Percentiles rank a stretch among this genome's conserved stretches.
Conservation (phyloP, 1,140 invertebrate species). For the Pachypeltis micranthus region DNA sequence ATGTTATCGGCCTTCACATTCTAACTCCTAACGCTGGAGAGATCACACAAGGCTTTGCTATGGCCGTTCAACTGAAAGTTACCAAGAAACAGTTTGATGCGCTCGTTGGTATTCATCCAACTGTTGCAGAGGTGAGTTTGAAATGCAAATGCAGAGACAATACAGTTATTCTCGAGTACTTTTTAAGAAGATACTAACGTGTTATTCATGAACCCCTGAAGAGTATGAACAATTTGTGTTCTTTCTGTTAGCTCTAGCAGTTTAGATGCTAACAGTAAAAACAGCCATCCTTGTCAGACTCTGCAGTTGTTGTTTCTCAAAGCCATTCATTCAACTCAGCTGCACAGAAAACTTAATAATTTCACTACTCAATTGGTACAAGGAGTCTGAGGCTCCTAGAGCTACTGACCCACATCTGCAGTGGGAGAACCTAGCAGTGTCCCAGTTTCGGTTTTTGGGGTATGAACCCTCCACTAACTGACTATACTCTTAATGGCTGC, state of each 20-base stretch:
- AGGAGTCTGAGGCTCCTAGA: too few species aligned
- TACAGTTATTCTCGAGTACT: neutral
- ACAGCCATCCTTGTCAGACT: too few species aligned
- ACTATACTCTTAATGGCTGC: too few species aligned
- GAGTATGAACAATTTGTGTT: neutral
- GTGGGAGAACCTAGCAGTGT: too few species aligned
- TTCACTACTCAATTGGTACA: too few species aligned
- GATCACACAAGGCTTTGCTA: conserved; percentile 53
- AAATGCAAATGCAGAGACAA: conserved; percentile 2
- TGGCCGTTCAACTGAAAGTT: conserved; percentile 45
- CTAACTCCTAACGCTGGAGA: conserved; percentile 56
- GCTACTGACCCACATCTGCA: too few species aligned
- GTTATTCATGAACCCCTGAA: neutral
- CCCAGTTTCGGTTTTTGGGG: too few species aligned
- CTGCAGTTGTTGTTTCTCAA: too few species aligned
- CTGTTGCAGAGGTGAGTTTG: conserved; percentile 43
- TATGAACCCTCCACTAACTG: too few species aligned
- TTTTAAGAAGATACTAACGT: too few species aligned
- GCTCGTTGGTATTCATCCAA: conserved; percentile 55
- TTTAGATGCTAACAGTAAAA: neutral
- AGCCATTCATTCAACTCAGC: too few species aligned
- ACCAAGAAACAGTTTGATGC: conserved; percentile 51
- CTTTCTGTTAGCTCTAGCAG: neutral
- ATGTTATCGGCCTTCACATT: conserved; percentile 53
- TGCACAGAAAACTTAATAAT: too few species aligned